Percentiles rank a stretch among this genome's conserved stretches.
Conservation (phyloP, 2,113 vertebrate species). For the Aix galericulata region DNA sequence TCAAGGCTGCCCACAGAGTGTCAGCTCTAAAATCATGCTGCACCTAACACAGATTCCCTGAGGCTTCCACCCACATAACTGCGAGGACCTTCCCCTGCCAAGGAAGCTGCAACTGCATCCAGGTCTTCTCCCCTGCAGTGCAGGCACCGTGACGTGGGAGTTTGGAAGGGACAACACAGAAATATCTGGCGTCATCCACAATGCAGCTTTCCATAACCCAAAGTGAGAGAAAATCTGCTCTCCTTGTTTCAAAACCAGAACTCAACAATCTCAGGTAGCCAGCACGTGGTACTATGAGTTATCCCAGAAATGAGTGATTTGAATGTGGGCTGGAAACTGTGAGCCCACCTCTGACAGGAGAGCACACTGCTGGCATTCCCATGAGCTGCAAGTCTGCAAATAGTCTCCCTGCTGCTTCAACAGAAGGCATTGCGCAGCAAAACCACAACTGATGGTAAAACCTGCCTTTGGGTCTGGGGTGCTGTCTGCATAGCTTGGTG, state of each 20-base stretch:
- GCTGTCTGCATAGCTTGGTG: background rate
- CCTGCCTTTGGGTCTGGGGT: background rate
- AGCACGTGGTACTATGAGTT: background rate
- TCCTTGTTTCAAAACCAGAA: background rate
- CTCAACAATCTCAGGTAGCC: background rate
- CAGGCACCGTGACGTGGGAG: background rate
- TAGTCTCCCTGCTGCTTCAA: background rate
- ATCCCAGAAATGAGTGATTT: background rate
- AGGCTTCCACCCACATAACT: background rate
- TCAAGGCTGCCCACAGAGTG: background rate
- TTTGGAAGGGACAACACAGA: background rate
- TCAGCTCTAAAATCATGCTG: background rate
- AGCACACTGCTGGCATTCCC: background rate
- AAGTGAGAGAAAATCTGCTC: background rate
- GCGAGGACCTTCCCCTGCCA: background rate
- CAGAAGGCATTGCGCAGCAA: background rate
- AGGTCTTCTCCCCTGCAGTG: background rate
- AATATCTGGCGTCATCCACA: background rate
- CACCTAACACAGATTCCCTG: too few species aligned
- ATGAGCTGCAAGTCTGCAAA: background rate
- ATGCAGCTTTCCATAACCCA: rapidly evolving
- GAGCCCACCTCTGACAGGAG: background rate
- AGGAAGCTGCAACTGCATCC: rapidly evolving
- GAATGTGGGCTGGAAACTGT: background rate
- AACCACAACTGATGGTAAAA: background rate